Percentiles rank a stretch among this genome's conserved stretches.
phyloP scores from a whole-genome alignment of 2,797 vertebrate genomes.

The Syndactyla subalaris region DNA sequence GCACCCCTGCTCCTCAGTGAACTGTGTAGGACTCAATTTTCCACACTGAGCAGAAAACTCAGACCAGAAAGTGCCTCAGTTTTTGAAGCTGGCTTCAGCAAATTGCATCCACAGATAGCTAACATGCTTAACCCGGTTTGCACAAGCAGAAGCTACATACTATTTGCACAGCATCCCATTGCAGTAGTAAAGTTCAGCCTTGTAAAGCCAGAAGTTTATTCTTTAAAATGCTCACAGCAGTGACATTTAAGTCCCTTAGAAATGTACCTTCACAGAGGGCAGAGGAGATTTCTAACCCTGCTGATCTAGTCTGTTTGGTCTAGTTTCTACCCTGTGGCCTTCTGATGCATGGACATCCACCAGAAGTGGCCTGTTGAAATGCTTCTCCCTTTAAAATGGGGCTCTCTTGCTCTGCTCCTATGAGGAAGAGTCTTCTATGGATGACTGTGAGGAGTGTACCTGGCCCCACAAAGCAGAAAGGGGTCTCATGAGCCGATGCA shows the following conservation, averaged over 20 bases:
- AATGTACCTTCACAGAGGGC: background rate
- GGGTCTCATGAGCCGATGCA: background rate
- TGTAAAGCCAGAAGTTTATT: accelerated
- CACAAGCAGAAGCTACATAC: background rate
- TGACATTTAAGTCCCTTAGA: background rate
- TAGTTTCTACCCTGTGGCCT: background rate
- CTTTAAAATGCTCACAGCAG: background rate
- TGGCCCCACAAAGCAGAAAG: background rate
- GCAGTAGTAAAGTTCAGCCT: background rate
- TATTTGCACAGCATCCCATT: background rate
- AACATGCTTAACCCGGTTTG: background rate
- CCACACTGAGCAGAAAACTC: background rate
- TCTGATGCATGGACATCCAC: background rate
- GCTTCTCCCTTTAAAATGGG: background rate
- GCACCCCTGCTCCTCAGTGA: background rate
- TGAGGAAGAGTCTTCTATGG: background rate
- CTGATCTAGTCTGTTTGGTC: background rate
- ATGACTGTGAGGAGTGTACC: accelerated
- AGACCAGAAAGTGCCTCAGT: background rate
- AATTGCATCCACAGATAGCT: background rate
- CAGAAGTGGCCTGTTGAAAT: background rate
- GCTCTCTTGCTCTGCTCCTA: background rate
- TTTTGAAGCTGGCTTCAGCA: background rate
- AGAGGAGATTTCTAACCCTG: background rate
- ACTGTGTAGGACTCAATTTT: constrained; percentile 14